phyloP scores from a whole-genome alignment of 2,113 vertebrate species.

The Egretta garzetta region DNA sequence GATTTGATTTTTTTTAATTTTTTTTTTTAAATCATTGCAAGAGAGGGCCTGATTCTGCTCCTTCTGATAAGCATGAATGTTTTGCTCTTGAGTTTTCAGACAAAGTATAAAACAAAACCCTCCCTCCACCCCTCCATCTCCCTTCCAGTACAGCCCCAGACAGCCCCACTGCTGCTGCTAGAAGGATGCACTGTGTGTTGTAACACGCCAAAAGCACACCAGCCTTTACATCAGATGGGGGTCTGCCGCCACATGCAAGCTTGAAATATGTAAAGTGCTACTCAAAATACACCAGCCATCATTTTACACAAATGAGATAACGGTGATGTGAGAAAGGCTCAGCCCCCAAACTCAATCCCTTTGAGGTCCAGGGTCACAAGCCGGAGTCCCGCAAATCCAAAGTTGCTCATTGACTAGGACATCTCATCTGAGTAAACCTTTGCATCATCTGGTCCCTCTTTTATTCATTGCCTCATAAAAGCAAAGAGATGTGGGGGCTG shows the following conservation, averaged over 20 bases:
- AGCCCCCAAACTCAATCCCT: background rate
- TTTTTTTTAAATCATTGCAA: background rate
- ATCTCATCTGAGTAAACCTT: slow-evolving; percentile 7
- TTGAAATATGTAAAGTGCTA: background rate
- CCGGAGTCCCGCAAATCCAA: rapidly evolving
- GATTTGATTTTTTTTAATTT: background rate
- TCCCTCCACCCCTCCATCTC: background rate
- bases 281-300: background rate
- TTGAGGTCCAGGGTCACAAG: background rate
- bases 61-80: background rate
- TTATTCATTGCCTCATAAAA: slow-evolving; percentile 52
- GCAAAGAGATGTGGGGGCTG: background rate
- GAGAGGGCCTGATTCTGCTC: background rate
- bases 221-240: background rate
- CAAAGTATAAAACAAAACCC: background rate
- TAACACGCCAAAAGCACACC: background rate
- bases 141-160: background rate
- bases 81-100: background rate
- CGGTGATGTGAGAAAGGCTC: background rate
- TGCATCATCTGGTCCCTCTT: background rate
- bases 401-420: background rate
- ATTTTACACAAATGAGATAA: background rate
- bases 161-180: background rate
- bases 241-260: background rate
- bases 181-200: background rate